Conservation (phyloP, 2,888 invertebrate genomes). For the Eupithecia pulchellata region DNA sequence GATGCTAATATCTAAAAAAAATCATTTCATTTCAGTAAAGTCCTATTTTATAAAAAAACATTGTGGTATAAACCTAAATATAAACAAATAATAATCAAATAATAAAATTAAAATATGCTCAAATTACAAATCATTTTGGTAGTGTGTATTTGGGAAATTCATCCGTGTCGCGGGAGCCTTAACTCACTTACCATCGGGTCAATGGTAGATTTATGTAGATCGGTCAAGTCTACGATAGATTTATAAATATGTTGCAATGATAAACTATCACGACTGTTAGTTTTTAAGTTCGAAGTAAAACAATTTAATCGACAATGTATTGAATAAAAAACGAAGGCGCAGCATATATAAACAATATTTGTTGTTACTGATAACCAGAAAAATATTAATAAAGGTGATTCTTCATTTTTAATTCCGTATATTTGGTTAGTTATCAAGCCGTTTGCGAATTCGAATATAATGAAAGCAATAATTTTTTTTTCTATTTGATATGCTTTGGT, state of each 20-base stretch:
- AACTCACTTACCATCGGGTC: conserved; percentile 1
- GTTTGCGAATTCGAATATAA: not conserved
- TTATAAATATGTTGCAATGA: not conserved
- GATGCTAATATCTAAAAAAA: not conserved
- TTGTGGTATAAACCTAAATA: too few species aligned
- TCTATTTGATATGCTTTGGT: not conserved
- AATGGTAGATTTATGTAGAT: conserved; percentile 3
- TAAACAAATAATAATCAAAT: not conserved
- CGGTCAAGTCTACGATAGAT: not conserved
- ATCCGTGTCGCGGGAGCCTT: too few species aligned
- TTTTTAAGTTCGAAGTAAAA: not conserved
- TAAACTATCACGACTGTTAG: not conserved
- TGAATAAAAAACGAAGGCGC: not conserved
- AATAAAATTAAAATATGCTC: too few species aligned
- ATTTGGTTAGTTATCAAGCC: not conserved
- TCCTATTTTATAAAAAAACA: too few species aligned
- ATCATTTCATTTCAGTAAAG: too few species aligned
- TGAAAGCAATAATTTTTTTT: not conserved
- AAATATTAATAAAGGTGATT: not conserved
- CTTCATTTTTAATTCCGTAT: not conserved
- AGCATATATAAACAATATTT: not conserved
- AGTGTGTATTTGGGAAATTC: too few species aligned
- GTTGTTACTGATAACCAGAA: not conserved
- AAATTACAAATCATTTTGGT: too few species aligned
- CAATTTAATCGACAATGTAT: not conserved